These are phyloP conservation scores for Temnothorax curvispinosus DNA, from an alignment of 1,140 invertebrate genomes.

Conservation along the genomic window DNA sequence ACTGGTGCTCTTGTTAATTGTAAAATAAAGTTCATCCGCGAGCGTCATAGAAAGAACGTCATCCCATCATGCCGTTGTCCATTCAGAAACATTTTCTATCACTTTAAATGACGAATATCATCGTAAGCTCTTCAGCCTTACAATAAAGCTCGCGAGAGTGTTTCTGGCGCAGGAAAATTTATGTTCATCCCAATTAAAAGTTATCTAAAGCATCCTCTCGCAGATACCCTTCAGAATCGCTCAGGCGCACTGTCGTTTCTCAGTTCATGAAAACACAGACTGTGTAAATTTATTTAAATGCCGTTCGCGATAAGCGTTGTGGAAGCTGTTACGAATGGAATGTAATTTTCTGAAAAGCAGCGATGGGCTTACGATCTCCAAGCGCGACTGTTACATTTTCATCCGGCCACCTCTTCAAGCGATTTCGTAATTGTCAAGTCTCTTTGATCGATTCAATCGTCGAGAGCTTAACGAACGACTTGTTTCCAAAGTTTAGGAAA, in stretches of 20 bases:
- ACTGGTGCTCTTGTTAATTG: background rate
- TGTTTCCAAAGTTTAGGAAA: background rate
- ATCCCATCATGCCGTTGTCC: background rate
- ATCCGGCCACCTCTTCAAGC: constrained; percentile 7
- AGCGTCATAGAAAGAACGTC: background rate
- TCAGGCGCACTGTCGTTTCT: constrained; percentile 48
- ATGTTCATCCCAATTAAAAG: constrained; percentile 61
- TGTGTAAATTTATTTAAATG: constrained; percentile 62
- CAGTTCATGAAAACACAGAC: constrained; percentile 51
- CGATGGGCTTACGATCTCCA: constrained; percentile 35
- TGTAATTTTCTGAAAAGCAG: constrained; percentile 56
- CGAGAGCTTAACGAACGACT: constrained; percentile 26
- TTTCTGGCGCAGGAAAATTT: constrained; percentile 32
- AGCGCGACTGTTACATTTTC: constrained; percentile 36
- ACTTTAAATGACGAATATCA: constrained; percentile 43
- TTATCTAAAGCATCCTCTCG: constrained; percentile 53
- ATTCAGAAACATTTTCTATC: background rate
- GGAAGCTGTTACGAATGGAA: constrained; percentile 57
- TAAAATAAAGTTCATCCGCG: constrained; percentile 11
- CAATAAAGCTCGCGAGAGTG: constrained; percentile 37
- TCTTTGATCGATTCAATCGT: constrained; percentile 41
- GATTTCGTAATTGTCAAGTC: constrained; percentile 46
- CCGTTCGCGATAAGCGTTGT: constrained; percentile 52
- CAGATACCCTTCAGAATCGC: constrained; percentile 46
- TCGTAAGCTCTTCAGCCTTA: constrained; percentile 14